A percentile compares a stretch with the other conserved stretches of the same genome.
Conservation (phyloP, 1,140 invertebrate genomes). For the Piezodorus guildinii region DNA sequence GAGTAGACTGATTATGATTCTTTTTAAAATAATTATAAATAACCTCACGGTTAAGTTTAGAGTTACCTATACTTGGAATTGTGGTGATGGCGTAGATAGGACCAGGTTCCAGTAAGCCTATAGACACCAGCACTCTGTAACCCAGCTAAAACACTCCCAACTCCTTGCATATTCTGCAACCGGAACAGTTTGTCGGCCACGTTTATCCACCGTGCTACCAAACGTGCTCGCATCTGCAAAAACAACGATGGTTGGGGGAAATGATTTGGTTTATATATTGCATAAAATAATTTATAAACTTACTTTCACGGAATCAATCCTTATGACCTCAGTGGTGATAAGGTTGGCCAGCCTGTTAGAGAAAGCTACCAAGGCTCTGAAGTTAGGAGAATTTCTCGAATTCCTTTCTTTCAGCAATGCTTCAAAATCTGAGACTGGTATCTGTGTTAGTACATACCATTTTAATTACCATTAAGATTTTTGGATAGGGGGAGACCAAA, state of each 20-base stretch:
- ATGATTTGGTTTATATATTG: neutral
- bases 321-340: conserved; percentile 38
- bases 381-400: conserved; percentile 39
- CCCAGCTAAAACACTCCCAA: conserved; percentile 40
- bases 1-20: too few relatives aligned
- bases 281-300: neutral
- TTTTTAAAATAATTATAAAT: too few relatives aligned
- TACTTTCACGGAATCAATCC: conserved; percentile 33
- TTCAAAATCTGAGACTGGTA: conserved; percentile 33
- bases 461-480: too few relatives aligned
- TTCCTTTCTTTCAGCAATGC: conserved; percentile 36
- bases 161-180: conserved; percentile 43
- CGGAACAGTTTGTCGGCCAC: conserved; percentile 40
- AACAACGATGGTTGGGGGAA: conserved; percentile 22
- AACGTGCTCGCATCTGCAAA: conserved; percentile 37
- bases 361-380: conserved; percentile 40
- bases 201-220: conserved; percentile 41
- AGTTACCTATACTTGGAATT: conserved; percentile 35
- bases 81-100: conserved; percentile 38
- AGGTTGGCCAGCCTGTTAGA: conserved; percentile 41
- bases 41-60: too few relatives aligned
- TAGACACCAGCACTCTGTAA: conserved; percentile 42
- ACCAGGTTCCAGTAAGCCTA: conserved; percentile 39
- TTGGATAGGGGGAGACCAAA: conserved; percentile 31
- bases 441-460: neutral